Conservation (phyloP, 2,888 invertebrate species). For the Lepidocyrtinus sp. region DNA sequence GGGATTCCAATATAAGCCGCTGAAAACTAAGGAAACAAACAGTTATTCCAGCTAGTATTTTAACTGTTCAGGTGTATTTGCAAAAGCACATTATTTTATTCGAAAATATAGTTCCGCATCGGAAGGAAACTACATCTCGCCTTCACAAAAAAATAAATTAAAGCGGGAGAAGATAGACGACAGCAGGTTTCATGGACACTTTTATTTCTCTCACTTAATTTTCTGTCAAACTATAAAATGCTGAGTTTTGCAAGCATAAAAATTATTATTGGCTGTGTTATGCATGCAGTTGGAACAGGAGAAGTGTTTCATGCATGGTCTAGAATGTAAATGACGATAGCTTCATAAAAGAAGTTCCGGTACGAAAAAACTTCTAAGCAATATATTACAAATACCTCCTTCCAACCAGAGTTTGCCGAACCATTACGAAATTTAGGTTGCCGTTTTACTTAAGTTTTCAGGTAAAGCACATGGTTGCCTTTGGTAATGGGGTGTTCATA, state of each 20-base stretch:
- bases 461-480: too few species aligned
- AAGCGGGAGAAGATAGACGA: slow-evolving; percentile 24
- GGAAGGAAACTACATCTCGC: not conserved
- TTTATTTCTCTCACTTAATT: slow-evolving; percentile 50
- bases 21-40: too few species aligned
- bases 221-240: slow-evolving; percentile 34
- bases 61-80: not conserved
- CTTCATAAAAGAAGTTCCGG: slow-evolving; percentile 4
- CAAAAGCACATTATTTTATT: not conserved
- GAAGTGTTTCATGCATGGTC: slow-evolving; percentile 9
- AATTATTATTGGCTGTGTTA: slow-evolving; percentile 10
- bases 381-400: slow-evolving; percentile 11
- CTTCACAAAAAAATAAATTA: slow-evolving; percentile 17
- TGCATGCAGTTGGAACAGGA: not conserved
- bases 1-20: too few species aligned
- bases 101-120: slow-evolving; percentile 1
- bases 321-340: slow-evolving; percentile 7
- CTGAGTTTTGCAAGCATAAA: slow-evolving; percentile 2
- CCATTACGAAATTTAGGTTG: slow-evolving; percentile 3
- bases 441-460: too few species aligned
- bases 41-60: too few species aligned
- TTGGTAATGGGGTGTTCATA: too few species aligned
- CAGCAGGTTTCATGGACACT: slow-evolving; percentile 42
- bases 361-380: slow-evolving; percentile 3
- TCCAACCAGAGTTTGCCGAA: not conserved